Percentiles rank a stretch among this genome's conserved stretches.
phyloP scores from a whole-genome alignment of 2,113 vertebrate species.

The Coptodon rendalli region DNA sequence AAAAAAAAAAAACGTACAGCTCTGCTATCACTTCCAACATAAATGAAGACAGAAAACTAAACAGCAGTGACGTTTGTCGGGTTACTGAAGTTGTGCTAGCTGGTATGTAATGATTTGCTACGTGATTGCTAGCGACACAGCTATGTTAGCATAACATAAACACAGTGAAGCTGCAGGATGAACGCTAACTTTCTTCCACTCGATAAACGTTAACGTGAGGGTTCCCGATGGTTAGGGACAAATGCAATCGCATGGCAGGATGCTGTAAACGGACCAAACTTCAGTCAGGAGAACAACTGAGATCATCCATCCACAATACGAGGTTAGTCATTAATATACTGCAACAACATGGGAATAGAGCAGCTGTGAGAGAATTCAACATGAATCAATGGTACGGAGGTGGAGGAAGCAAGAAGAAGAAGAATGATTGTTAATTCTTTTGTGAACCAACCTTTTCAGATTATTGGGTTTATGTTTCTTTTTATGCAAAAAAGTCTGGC shows the following conservation, averaged over 20 bases:
- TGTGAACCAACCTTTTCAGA: neutral
- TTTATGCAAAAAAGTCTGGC: neutral
- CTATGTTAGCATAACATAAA: neutral
- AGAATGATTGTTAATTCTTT: neutral
- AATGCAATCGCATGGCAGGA: neutral
- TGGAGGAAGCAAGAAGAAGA: neutral
- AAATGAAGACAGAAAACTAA: neutral
- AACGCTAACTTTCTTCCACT: neutral
- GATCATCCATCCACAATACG: neutral
- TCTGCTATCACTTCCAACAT: neutral
- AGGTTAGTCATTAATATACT: no score
- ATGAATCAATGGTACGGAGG: neutral
- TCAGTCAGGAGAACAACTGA: neutral
- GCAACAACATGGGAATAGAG: neutral
- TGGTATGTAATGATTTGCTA: neutral
- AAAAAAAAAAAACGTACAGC: neutral
- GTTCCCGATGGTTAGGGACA: neutral
- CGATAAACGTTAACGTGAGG: neutral
- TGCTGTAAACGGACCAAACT: neutral
- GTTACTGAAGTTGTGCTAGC: neutral
- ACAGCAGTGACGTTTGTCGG: neutral
- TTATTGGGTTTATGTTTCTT: neutral
- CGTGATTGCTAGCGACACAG: neutral
- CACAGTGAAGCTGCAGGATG: neutral
- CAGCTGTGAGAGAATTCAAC: neutral